These are phyloP conservation scores for Mylabris sibirica DNA, from an alignment of 2,888 invertebrate species.

Conservation along the genomic window DNA sequence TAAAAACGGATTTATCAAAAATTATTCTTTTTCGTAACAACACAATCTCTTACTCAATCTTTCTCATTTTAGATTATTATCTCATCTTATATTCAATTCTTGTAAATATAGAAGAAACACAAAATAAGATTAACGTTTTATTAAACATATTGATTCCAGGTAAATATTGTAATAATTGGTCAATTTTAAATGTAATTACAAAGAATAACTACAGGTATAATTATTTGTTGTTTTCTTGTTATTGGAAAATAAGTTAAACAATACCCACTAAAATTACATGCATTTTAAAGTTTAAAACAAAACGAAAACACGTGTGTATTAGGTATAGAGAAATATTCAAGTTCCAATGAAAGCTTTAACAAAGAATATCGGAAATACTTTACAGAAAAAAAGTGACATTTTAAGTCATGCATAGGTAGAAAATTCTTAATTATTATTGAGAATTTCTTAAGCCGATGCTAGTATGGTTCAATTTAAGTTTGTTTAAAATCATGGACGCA, in stretches of 20 bases:
- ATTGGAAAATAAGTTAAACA: background rate
- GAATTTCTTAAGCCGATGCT: too few relatives aligned
- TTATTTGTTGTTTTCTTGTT: background rate
- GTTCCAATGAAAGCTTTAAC: background rate
- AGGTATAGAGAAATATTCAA: background rate
- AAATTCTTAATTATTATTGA: too few relatives aligned
- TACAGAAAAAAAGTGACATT: background rate
- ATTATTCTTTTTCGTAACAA: background rate
- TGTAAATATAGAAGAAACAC: background rate
- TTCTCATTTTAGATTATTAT: background rate
- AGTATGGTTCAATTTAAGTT: too few relatives aligned
- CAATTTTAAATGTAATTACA: background rate
- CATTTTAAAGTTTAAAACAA: conserved; percentile 6
- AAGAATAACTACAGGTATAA: background rate
- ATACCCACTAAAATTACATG: background rate
- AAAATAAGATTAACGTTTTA: background rate
- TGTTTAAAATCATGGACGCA: too few relatives aligned
- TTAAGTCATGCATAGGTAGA: background rate
- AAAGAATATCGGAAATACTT: background rate
- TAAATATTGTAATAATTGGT: background rate
- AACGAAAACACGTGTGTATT: background rate
- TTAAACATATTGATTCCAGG: background rate
- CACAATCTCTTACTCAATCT: background rate
- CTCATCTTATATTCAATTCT: background rate
- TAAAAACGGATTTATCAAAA: background rate